Base-by-base conservation (phyloP, 2,888 invertebrate genomes). In the Conus canariensis region DNA sequence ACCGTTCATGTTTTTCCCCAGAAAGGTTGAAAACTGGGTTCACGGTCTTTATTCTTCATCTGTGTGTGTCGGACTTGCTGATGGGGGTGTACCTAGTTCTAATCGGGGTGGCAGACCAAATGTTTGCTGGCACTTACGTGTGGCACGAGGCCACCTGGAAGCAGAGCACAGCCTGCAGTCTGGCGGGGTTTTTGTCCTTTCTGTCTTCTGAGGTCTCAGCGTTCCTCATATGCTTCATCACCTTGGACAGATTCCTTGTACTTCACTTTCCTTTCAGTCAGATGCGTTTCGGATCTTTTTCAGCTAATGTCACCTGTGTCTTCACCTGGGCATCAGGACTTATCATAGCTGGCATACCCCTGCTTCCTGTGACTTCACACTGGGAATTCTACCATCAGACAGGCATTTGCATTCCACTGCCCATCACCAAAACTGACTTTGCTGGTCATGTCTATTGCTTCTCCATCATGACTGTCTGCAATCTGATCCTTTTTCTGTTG, bases 191-290 rank as follows among this genome's bases (percentile, higher is more conserved):
- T 64, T 58, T 90, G 0, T 89, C 89, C 22, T 30, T 90, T 6
- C 77, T 89, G 56, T 90, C 90, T 19, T 86, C 85, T n/a, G 90
- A 90, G 30, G 90, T 90, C 5, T 90, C 90, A 0, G 89, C 89
- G 5, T 22, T 90, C 22, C 74, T 89, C 80, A 89, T 91, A 19
- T 89, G 80, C 30, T 87, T 90, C n/a, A 90, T 91, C 74, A 89
- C 91, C 22, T 8, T 91, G 25, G 91, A 91, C 94, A 97, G 97
- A 22, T 97, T 97, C 92, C 96, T 97, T 92, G 97, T 97, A 0
- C 97, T 97, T 74, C 97, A 97, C n/a, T 96, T 97, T 91, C 97
- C 97, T n/a, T 45, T 45, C 45, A 45, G 45, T 45, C 45, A 45
- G 45, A 45, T 45, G 45, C 45, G 45, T 45, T 45, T 45, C 45